Evolutionary conservation across 2,888 invertebrate species (phyloP).

Genomic region (Cephus sareptanus): DNA sequence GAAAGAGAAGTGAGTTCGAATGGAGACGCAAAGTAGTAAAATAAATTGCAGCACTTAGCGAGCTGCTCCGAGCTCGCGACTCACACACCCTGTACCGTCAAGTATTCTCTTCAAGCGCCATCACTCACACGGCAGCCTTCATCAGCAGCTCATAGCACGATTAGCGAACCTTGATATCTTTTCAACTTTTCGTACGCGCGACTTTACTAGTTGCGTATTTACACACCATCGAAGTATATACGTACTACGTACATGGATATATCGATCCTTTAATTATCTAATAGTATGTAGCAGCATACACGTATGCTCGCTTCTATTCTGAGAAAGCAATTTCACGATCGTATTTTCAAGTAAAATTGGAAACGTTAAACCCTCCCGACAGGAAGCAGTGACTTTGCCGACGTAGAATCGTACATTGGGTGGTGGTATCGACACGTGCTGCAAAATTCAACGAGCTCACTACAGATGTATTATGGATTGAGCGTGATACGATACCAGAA

Average conservation of each 20-base stretch:
- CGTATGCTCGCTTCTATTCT: neutral
- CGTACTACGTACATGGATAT: neutral
- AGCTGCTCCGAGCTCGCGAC: neutral
- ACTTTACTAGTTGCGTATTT: neutral
- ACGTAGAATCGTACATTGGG: neutral
- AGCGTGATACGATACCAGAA: constrained; percentile 1
- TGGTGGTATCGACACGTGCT: neutral
- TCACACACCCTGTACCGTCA: neutral
- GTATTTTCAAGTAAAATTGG: neutral
- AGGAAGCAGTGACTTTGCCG: neutral
- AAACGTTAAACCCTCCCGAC: neutral
- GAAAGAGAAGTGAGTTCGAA: constrained; percentile 6
- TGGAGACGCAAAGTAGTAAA: constrained; percentile 45
- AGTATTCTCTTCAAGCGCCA: neutral
- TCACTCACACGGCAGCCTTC: neutral
- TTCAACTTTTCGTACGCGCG: neutral
- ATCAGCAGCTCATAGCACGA: neutral
- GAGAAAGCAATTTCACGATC: neutral
- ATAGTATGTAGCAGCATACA: neutral
- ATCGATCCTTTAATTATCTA: neutral
- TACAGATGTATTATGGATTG: neutral
- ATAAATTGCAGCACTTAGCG: constrained; percentile 55
- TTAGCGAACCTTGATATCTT: constrained; percentile 1
- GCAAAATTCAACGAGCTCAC: neutral
- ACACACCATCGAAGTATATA: neutral